phyloP scores from a whole-genome alignment of 2,797 vertebrate genomes.

The Hoplostethus atlanticus region DNA sequence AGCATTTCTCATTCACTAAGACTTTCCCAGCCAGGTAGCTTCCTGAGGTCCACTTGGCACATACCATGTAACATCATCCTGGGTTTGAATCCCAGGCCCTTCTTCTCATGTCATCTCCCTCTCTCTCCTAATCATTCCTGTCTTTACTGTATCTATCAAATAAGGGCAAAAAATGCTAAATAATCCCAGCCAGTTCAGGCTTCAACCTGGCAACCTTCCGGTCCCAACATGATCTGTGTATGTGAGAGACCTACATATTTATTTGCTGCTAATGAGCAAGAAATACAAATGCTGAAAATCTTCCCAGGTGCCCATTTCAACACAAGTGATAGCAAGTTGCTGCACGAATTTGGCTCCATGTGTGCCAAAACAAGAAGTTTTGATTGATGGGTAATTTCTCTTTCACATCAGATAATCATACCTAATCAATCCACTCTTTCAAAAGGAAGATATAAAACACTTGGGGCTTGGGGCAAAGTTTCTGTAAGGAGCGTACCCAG shows the following conservation, averaged over 20 bases:
- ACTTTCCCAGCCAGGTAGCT: too few relatives aligned
- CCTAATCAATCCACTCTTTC: constrained; percentile 29
- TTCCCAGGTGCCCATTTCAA: neutral
- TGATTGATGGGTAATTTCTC: constrained; percentile 24
- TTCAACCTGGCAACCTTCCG: too few relatives aligned
- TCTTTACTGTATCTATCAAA: too few relatives aligned
- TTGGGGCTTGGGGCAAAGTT: constrained; percentile 16
- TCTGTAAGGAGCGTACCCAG: neutral
- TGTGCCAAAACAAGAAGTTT: constrained; percentile 2
- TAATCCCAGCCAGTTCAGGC: too few relatives aligned
- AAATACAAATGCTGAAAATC: neutral
- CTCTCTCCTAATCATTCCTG: too few relatives aligned
- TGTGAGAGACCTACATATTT: neutral
- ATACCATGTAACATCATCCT: too few relatives aligned
- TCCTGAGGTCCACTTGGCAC: too few relatives aligned
- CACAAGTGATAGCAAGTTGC: constrained; percentile 14
- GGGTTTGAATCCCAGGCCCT: too few relatives aligned
- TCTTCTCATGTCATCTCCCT: too few relatives aligned
- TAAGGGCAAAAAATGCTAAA: too few relatives aligned
- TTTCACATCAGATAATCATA: neutral
- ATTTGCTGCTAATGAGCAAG: neutral
- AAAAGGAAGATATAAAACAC: constrained; percentile 20
- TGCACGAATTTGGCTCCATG: constrained; percentile 2
- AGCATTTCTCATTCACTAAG: too few relatives aligned
- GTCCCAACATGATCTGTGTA: too few relatives aligned